A percentile compares a stretch with the other conserved stretches of the same genome.
These are phyloP conservation scores for Nesogale talazaci DNA, from an alignment of 2,113 vertebrate species.

Conservation along the genomic window DNA sequence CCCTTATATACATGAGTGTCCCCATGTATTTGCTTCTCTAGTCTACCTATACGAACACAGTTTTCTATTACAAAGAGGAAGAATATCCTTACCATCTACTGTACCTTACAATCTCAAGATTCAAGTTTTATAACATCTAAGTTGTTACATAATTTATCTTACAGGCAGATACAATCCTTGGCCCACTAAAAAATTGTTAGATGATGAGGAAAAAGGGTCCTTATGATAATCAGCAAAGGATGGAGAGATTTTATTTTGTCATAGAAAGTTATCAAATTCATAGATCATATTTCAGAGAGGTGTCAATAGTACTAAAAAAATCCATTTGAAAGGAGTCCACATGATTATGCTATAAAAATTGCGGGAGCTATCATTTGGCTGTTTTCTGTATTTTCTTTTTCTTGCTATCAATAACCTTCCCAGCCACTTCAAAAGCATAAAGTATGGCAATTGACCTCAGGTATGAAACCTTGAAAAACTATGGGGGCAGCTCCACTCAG, in stretches of 20 bases:
- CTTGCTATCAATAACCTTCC: not conserved
- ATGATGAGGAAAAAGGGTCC: not conserved
- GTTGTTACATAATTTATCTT: not conserved
- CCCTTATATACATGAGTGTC: too few relatives aligned
- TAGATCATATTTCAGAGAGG: not conserved
- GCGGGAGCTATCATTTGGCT: not conserved
- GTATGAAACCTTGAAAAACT: too few relatives aligned
- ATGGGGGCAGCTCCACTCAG: too few relatives aligned
- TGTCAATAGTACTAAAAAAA: not conserved
- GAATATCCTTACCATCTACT: fast-evolving
- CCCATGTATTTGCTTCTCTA: too few relatives aligned
- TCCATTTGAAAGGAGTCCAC: not conserved
- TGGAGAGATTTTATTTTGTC: not conserved
- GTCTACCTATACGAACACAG: too few relatives aligned
- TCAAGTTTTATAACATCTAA: not conserved
- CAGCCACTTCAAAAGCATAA: too few relatives aligned
- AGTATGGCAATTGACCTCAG: too few relatives aligned
- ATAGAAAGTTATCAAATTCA: not conserved
- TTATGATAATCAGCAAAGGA: not conserved
- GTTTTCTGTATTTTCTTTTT: not conserved
- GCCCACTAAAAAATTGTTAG: not conserved
- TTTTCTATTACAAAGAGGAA: not conserved
- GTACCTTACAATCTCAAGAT: not conserved
- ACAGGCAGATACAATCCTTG: not conserved
- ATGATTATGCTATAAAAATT: not conserved